Evolutionary conservation across 1,140 invertebrate species (phyloP), one percentile per base, ranked within the genome.

Genomic region (Vanessa atalanta): DNA sequence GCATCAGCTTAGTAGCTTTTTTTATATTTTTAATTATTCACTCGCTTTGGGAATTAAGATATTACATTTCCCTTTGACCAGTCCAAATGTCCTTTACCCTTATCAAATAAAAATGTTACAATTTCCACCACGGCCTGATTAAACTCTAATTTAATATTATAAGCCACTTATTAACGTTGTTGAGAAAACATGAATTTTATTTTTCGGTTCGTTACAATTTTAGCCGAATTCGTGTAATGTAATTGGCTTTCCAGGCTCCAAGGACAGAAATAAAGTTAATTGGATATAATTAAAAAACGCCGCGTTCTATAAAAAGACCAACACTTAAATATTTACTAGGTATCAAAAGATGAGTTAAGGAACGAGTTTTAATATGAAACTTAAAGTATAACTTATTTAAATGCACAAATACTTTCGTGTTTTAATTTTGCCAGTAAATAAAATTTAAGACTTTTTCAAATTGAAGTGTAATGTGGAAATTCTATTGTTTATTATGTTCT

Each of bases 241-340:
- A 67, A 67, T 61, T 73, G 47, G 53, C 53, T 72, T 47, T 16
- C 37, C 55, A 70, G 47, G 20, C 43, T 61, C 20, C 55, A 70
- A 61, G 53, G 67, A 70, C 67, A 26, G 55, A 47, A 60, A 69
- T 57, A 60, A 70, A 70, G 55, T 70, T 70, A 70, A 70, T 70
- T 70, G 67, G 67, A 70, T 37, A 47, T 63, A 70, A 70, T 63
- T 63, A 70, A 69, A 70, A 66, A 63, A 70, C 47, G 57, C 68
- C 57, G 12, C 47, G 12, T 57, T 14, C 47, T 50, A 23, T 47
- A 69, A 69, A 37, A 47, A 60, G 31, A 68, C 67, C 57, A 57
- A 43, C 53, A 60, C 53, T 50, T 16, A 37, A 61, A 61, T 61
- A 61, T 61, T 61, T 61, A 61, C 31, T 15, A 37, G 57, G 15